Conservation (phyloP, 2,888 invertebrate species). For the Torymus aiolomorphi region DNA sequence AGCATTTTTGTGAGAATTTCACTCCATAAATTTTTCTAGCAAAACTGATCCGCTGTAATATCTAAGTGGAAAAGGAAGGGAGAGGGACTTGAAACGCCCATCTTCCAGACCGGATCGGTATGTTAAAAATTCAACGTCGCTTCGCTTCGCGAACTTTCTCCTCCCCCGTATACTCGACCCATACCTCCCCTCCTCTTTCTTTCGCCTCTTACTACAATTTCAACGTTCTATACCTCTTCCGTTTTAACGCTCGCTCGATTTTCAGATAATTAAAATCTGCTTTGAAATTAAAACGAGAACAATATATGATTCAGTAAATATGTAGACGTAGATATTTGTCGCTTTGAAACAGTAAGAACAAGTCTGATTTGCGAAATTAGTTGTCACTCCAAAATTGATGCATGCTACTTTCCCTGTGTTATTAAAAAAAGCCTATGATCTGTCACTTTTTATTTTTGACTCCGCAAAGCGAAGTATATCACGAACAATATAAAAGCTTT, state of each 20-base stretch:
- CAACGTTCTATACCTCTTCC: not conserved
- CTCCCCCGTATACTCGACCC: not conserved
- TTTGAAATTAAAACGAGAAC: not conserved
- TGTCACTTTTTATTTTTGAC: no score
- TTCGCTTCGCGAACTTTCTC: constrained; percentile 3
- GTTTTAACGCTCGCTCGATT: not conserved
- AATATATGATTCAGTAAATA: no score
- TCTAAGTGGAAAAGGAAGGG: constrained; percentile 19
- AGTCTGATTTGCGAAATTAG: no score
- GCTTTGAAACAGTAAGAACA: no score
- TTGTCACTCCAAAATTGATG: no score
- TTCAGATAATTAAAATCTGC: not conserved
- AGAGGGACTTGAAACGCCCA: constrained; percentile 44
- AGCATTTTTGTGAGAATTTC: no score
- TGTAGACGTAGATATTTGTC: no score
- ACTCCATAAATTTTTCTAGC: no score
- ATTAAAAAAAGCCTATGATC: no score
- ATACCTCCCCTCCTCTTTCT: not conserved
- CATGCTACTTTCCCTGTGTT: no score
- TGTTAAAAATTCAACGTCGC: constrained; percentile 44
- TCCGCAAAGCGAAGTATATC: no score
- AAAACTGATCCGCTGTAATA: constrained; percentile 11
- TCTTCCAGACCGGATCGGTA: constrained; percentile 29
- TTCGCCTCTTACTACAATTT: constrained; percentile 1
- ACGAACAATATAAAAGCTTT: no score